These are phyloP conservation scores for Casuarius casuarius DNA, from an alignment of 2,113 vertebrate genomes.

Conservation along the genomic window DNA sequence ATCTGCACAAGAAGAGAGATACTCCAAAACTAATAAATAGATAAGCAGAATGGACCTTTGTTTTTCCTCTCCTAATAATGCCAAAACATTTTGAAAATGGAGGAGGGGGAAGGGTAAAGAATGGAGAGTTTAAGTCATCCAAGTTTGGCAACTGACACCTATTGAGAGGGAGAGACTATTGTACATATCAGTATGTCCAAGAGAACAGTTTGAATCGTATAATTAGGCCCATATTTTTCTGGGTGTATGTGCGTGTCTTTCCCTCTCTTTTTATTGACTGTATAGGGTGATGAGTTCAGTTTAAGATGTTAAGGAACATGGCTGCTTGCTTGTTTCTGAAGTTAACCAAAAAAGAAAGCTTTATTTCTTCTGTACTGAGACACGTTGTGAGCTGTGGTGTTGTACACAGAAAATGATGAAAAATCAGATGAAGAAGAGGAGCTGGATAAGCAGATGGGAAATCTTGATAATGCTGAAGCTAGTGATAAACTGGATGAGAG, in stretches of 20 bases:
- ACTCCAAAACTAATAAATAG: neutral
- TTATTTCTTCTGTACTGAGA: neutral
- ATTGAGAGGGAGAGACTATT: neutral
- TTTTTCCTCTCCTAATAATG: neutral
- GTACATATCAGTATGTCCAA: fast-evolving
- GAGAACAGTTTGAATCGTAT: neutral
- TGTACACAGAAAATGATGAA: slow-evolving; percentile 81
- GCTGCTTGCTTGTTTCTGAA: neutral
- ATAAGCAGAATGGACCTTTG: neutral
- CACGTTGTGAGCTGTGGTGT: neutral
- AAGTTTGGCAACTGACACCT: neutral
- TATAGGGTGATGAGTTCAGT: neutral
- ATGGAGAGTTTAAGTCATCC: neutral
- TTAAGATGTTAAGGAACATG: neutral
- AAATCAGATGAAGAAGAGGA: slow-evolving; percentile 87
- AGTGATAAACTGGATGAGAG: slow-evolving; percentile 93
- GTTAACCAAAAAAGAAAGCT: neutral
- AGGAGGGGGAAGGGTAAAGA: neutral
- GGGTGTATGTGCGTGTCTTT: neutral
- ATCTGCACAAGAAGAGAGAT: neutral
- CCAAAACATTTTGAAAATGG: neutral
- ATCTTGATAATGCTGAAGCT: slow-evolving; percentile 89
- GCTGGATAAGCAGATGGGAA: slow-evolving; percentile 96
- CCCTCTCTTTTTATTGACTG: neutral
- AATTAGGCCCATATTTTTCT: neutral